Percentiles rank a stretch among this genome's conserved stretches.
These are phyloP conservation scores for Sarcophaga rosellei DNA, from an alignment of 2,888 invertebrate species.

Conservation along the genomic window DNA sequence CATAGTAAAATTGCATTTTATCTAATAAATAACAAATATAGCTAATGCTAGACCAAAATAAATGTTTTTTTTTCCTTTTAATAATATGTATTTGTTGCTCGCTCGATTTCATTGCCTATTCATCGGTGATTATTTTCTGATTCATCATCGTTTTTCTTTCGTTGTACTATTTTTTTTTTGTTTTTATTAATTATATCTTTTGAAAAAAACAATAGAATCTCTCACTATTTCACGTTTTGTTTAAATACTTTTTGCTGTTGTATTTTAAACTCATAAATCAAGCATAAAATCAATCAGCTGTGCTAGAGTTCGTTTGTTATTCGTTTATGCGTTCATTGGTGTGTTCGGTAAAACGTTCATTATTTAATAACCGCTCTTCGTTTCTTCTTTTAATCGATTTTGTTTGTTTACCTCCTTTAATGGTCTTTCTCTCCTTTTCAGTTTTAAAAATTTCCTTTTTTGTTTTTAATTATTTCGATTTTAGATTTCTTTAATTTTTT, in stretches of 20 bases:
- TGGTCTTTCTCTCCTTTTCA: conserved; percentile 20
- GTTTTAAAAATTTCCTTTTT: background rate
- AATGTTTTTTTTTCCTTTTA: background rate
- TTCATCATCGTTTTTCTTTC: conserved; percentile 30
- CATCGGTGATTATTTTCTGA: conserved; percentile 45
- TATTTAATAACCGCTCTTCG: conserved; percentile 38
- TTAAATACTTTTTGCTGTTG: background rate
- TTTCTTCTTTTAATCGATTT: conserved; percentile 15
- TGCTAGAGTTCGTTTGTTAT: conserved; percentile 60
- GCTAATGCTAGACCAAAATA: conserved; percentile 41
- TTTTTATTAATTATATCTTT: background rate
- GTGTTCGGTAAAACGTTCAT: conserved; percentile 59
- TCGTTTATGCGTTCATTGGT: conserved; percentile 61
- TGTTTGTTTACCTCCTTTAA: conserved; percentile 9
- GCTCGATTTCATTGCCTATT: conserved; percentile 35
- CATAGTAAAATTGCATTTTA: conserved; percentile 40
- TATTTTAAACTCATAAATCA: conserved; percentile 13
- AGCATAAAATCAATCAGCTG: conserved; percentile 49
- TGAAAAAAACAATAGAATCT: conserved; percentile 14
- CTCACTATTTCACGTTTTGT: conserved; percentile 17
- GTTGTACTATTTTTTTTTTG: conserved; percentile 15
- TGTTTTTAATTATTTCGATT: conserved; percentile 13
- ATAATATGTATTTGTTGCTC: background rate
- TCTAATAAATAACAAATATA: conserved; percentile 18
- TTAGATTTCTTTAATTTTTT: conserved; percentile 16